Percentiles rank a stretch among this genome's conserved stretches.
Conservation (phyloP, 1,140 invertebrate genomes). For the Nasonia vitripennis region DNA sequence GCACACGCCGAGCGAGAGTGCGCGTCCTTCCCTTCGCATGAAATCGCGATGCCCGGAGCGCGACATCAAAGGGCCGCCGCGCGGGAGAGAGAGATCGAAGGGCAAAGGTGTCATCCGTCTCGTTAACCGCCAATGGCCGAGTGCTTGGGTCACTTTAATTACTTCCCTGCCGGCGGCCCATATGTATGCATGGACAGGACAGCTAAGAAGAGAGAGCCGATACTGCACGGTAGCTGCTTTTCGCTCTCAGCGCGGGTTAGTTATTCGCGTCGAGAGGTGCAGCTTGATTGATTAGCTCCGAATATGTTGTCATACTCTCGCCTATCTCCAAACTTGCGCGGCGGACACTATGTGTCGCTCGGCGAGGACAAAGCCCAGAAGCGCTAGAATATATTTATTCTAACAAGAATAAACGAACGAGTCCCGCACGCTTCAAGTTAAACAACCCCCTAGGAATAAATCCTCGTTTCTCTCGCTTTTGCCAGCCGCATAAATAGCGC, state of each 20-base stretch:
- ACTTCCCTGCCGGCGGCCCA: background rate
- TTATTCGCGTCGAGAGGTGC: too few relatives aligned
- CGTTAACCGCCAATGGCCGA: constrained; percentile 16
- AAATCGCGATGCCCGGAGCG: background rate
- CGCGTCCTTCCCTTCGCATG: background rate
- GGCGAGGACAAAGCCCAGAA: background rate
- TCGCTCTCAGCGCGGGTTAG: too few relatives aligned
- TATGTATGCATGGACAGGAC: background rate
- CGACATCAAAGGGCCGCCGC: background rate
- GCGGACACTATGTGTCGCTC: too few relatives aligned
- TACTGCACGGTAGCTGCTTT: too few relatives aligned
- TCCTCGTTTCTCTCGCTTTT: background rate
- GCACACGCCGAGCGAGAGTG: too few relatives aligned
- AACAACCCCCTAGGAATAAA: too few relatives aligned
- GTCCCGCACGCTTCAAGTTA: too few relatives aligned
- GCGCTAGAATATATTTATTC: background rate
- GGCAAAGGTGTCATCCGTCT: constrained; percentile 18
- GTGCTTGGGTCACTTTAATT: constrained; percentile 29
- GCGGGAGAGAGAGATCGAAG: constrained; percentile 11
- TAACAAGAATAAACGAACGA: background rate
- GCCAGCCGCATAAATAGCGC: background rate
- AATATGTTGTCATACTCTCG: too few relatives aligned
- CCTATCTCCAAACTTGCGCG: too few relatives aligned
- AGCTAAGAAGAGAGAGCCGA: too few relatives aligned
- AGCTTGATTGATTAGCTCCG: too few relatives aligned